A percentile compares a stretch with the other conserved stretches of the same genome.
phyloP scores from a whole-genome alignment of 1,140 invertebrate species.

The Gryllus bimaculatus region DNA sequence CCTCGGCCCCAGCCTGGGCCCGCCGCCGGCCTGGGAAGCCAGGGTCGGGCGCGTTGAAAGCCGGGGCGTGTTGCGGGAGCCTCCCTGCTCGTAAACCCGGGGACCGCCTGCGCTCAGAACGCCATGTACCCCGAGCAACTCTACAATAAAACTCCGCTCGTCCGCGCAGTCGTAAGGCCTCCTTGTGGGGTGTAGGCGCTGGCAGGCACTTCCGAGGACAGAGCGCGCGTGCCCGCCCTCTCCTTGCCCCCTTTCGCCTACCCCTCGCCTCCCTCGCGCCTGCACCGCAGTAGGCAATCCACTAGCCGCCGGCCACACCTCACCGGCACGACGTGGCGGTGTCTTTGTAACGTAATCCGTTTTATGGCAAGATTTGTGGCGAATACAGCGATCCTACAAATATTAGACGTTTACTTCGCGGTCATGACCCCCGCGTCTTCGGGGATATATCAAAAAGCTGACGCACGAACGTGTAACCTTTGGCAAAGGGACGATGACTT shows the following conservation, averaged over 20 bases:
- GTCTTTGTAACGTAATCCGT: background rate
- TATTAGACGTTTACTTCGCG: too few relatives aligned
- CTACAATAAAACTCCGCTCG: background rate
- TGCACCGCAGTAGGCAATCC: background rate
- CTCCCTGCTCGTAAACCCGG: background rate
- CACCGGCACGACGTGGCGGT: background rate
- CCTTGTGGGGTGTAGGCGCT: background rate
- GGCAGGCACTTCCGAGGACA: background rate
- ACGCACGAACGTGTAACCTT: too few relatives aligned
- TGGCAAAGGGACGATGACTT: too few relatives aligned
- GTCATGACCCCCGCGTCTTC: too few relatives aligned
- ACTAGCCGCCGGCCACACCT: background rate
- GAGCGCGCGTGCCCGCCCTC: background rate
- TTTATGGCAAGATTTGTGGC: background rate
- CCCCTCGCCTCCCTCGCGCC: too few relatives aligned
- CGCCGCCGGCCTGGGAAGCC: too few relatives aligned
- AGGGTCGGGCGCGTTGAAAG: background rate
- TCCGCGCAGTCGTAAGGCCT: background rate
- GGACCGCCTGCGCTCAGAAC: background rate
- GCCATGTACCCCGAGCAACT: background rate
- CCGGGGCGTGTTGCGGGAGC: background rate
- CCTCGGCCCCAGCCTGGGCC: background rate
- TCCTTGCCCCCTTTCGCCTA: too few relatives aligned
- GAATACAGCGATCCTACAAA: too few relatives aligned
- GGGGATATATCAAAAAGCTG: too few relatives aligned